These are phyloP conservation scores for Pyrocoelia pectoralis DNA, from an alignment of 2,888 invertebrate genomes.

Conservation along the genomic window DNA sequence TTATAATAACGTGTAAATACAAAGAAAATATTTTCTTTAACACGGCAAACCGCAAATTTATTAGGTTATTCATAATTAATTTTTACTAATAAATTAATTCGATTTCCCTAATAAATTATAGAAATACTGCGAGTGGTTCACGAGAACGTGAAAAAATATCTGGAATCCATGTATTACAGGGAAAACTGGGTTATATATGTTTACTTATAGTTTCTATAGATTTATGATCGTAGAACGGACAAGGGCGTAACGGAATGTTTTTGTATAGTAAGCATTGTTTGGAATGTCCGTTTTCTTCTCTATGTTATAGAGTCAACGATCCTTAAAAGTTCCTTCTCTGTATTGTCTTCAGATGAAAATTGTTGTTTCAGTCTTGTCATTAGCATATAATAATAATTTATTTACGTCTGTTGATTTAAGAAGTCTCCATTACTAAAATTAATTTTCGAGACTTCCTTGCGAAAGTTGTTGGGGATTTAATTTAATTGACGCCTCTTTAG, in stretches of 20 bases:
- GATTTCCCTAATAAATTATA: not conserved
- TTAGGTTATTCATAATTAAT: not conserved
- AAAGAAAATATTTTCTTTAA: conserved; percentile 41
- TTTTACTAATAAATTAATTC: not conserved
- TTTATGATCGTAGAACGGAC: not conserved
- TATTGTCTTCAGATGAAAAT: conserved; percentile 1
- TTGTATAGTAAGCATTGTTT: conserved; percentile 6
- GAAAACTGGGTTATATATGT: not conserved
- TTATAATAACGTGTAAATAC: conserved; percentile 37
- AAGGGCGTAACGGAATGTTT: conserved; percentile 1
- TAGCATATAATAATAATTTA: not conserved
- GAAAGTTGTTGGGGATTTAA: not conserved
- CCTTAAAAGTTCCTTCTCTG: not conserved
- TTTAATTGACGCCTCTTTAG: not conserved
- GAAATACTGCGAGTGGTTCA: not conserved
- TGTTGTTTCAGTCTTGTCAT: not conserved
- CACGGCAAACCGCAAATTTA: not conserved
- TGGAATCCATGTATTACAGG: not conserved
- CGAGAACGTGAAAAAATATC: not conserved
- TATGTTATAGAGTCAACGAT: conserved; percentile 8
- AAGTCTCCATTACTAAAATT: not conserved
- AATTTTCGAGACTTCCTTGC: not conserved
- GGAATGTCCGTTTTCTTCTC: conserved; percentile 6
- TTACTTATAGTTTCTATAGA: not conserved
- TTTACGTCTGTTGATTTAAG: not conserved